Evolutionary conservation across 64 coral and sea anemone genomes (phyloP).

Genomic region (Pachyseris speciosa): DNA sequence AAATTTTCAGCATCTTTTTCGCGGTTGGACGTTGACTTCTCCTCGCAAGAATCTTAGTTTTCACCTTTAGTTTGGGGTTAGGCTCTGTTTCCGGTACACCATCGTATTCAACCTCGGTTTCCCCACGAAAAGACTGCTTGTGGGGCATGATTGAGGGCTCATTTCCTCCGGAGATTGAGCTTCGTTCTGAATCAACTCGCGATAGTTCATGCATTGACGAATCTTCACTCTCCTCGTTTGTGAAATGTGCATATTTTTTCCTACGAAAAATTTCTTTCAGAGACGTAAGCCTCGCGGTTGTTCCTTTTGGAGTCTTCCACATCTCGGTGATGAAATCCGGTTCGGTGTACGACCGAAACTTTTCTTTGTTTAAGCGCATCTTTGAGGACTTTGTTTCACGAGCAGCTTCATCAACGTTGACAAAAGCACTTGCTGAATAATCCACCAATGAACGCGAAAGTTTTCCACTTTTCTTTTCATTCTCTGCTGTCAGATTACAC

Average conservation of each 20-base stretch:
- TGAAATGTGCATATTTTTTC: constrained; percentile 14
- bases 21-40: constrained; percentile 14
- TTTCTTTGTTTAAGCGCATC: neutral
- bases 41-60: neutral
- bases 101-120: neutral
- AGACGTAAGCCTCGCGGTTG: neutral
- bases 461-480: neutral
- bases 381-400: neutral
- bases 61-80: neutral
- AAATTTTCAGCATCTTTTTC: neutral
- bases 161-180: neutral
- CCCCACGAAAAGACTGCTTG: neutral
- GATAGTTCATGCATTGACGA: neutral
- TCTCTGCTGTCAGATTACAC: neutral
- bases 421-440: neutral
- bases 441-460: neutral
- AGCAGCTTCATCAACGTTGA: neutral
- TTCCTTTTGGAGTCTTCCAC: neutral
- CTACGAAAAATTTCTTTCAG: neutral
- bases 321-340: constrained; percentile 3
- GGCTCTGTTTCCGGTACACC: neutral
- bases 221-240: neutral
- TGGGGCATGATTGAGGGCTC: neutral
- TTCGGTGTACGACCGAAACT: neutral
- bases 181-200: neutral